Evolutionary conservation across 2,113 vertebrate genomes (phyloP).

Genomic region (Orthonyx spaldingii): DNA sequence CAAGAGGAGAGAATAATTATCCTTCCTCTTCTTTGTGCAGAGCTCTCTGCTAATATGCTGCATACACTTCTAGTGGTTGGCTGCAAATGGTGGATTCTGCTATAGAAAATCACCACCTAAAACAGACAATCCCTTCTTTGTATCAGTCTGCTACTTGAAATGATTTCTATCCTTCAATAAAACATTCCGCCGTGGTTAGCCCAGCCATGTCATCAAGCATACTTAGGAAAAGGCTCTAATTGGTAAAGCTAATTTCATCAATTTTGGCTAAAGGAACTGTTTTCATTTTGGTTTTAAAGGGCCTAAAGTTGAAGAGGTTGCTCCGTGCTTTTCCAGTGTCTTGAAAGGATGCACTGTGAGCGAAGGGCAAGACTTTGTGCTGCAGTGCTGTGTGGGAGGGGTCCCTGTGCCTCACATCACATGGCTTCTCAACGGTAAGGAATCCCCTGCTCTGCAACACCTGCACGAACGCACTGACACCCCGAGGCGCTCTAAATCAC

Average conservation of each 20-base stretch:
- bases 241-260: not conserved
- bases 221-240: not conserved
- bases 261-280: not conserved
- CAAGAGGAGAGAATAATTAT: not conserved
- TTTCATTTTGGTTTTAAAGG: constrained; percentile 59
- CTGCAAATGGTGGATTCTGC: not conserved
- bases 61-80: not conserved
- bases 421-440: constrained; percentile 87
- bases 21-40: not conserved
- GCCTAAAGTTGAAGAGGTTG: constrained; percentile 17
- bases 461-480: accelerated
- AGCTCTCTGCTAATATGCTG: not conserved
- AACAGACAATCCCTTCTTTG: not conserved
- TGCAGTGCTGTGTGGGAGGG: constrained; percentile 76
- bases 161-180: not conserved
- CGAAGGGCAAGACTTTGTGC: constrained; percentile 80
- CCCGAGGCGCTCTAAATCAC: not conserved
- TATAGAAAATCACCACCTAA: not conserved
- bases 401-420: constrained; percentile 73
- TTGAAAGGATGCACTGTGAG: constrained; percentile 73
- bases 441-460: not conserved
- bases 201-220: not conserved
- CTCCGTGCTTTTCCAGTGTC: constrained; percentile 75
- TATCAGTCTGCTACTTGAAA: not conserved
- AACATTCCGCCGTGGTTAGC: not conserved